Conservation (phyloP, 2,888 invertebrate species). For the Lacanobia wlatinum region DNA sequence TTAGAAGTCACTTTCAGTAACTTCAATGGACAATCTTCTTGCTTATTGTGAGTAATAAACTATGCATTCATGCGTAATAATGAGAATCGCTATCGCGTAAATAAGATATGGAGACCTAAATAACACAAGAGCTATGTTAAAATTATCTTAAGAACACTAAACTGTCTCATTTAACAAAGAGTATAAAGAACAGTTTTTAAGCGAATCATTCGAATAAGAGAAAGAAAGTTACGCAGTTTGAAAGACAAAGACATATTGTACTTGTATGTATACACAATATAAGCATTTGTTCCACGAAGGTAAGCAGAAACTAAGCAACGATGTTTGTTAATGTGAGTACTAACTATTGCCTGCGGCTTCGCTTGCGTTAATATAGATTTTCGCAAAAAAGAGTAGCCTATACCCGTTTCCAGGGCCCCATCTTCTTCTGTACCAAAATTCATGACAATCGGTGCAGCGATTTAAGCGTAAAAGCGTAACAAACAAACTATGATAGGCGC, state of each 20-base stretch:
- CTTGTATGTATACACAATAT: background rate
- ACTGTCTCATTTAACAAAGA: conserved; percentile 27
- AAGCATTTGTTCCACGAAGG: background rate
- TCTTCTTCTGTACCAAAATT: too few relatives aligned
- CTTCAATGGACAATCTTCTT: background rate
- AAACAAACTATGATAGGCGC: too few relatives aligned
- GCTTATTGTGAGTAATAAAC: conserved; percentile 11
- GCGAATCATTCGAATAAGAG: conserved; percentile 17
- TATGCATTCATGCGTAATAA: conserved; percentile 8
- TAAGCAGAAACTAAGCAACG: background rate
- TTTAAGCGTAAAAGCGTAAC: too few relatives aligned
- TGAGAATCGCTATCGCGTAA: conserved; percentile 12
- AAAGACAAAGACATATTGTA: background rate
- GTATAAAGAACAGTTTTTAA: background rate
- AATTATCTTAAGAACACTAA: conserved; percentile 29
- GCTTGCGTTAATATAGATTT: too few relatives aligned
- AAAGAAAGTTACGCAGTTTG: background rate
- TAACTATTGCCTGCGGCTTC: background rate
- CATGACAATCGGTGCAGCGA: too few relatives aligned
- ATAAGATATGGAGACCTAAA: conserved; percentile 40
- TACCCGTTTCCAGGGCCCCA: too few relatives aligned
- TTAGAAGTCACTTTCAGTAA: too few relatives aligned
- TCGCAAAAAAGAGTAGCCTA: too few relatives aligned
- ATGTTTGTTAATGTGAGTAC: background rate
- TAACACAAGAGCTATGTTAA: conserved; percentile 4